These are phyloP conservation scores for Gallinago paraguaiae DNA, from an alignment of 2,113 vertebrate genomes.

Conservation along the genomic window DNA sequence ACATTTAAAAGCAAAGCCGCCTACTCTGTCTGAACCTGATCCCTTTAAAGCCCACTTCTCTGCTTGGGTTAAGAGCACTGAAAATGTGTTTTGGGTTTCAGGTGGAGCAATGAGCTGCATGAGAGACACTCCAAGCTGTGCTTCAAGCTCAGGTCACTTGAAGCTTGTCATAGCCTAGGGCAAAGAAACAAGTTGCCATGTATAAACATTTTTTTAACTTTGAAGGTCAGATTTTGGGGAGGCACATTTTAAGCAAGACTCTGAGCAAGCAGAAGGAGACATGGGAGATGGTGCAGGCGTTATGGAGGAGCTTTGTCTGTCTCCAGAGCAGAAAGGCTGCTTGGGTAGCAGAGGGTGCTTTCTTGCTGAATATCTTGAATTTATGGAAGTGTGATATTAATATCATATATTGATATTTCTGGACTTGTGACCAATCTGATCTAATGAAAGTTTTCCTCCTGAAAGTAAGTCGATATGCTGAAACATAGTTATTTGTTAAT, in stretches of 20 bases:
- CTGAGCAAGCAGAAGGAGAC: background rate
- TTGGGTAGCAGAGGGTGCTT: rapidly evolving
- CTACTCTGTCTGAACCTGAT: background rate
- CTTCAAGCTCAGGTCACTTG: background rate
- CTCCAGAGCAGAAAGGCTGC: background rate
- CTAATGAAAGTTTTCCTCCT: background rate
- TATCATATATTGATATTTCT: background rate
- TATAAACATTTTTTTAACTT: background rate
- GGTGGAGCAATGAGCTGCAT: background rate
- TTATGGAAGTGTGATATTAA: background rate
- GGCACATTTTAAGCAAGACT: background rate
- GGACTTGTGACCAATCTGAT: background rate
- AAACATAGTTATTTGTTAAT: background rate
- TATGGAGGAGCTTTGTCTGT: background rate
- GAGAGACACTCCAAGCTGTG: rapidly evolving
- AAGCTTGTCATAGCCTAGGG: background rate
- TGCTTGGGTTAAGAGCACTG: background rate
- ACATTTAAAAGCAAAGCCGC: background rate
- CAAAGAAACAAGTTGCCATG: background rate
- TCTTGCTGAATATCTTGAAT: background rate
- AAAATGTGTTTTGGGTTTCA: background rate
- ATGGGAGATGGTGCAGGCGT: background rate
- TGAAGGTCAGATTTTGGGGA: background rate
- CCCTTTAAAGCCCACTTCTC: background rate
- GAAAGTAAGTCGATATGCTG: background rate